Evolutionary conservation across 2,888 invertebrate species (phyloP), one percentile per base, ranked within the genome.

Genomic region (Lordiphosa fenestrarum): DNA sequence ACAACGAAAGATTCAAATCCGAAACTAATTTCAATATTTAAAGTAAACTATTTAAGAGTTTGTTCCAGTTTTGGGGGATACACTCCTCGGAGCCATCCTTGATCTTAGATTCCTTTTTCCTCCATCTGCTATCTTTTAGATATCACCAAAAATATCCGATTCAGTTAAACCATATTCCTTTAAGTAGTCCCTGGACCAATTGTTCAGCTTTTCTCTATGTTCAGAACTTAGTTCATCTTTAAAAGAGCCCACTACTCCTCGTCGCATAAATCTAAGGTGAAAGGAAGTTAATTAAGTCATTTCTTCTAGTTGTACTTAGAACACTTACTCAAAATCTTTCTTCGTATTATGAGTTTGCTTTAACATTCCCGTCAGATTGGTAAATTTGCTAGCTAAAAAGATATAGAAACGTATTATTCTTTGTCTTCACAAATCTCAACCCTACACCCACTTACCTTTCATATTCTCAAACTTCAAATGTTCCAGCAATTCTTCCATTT

Each of bases 381-480:
- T 51, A 9, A 4, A 41, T 19, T 57, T 7, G 44, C 10, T 23
- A 2, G 12, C 68, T n/a, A 25, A 1, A 6, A 1, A 1, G 2
- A 19, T 1, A 7, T 13, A 15, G 10, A 0, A 12, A 6, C 6
- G 15, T 23, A 19, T 19, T 13, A 25, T 10, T 2, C 19, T 12
- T 2, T 13, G 40, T 6, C n/a, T 9, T 13, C 6, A 30, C 7
- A 9, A 30, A n/a, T 15, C 0, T 3, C 0, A 19, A 9, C 2
- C 3, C 9, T 30, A 9, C 9, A 15, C 2, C 23, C 2, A 15
- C 49, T 13, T 37, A 69, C 74, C 61, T 48, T 69, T 76, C 76
- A 78, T 80, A 13, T 53, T 65, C 0, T 74, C 55, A 64, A 78
- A 78, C 3, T 69, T 66, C 40, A 77, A 57, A 44, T 80, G 69